These are phyloP conservation scores for Potorous gilbertii DNA, from an alignment of 2,797 vertebrate genomes.

Conservation along the genomic window DNA sequence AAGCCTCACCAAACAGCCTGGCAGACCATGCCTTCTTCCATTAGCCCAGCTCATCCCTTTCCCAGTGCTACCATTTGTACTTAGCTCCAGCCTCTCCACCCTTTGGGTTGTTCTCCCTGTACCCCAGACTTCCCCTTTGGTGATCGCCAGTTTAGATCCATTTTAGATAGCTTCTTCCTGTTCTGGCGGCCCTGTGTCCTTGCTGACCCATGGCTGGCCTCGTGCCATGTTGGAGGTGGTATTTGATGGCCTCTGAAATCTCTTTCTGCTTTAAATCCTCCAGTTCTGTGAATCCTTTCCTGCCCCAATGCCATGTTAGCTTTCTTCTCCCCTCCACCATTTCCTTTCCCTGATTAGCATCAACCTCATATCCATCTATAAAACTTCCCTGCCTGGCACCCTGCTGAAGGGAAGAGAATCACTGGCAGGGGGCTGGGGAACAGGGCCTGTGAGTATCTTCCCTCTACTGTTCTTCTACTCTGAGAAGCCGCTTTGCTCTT, in stretches of 20 bases:
- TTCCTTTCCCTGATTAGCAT: background rate
- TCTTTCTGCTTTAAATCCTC: background rate
- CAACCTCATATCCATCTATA: background rate
- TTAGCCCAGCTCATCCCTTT: background rate
- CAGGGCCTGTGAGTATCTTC: conserved; percentile 1
- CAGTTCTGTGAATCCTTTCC: background rate
- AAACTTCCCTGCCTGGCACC: background rate
- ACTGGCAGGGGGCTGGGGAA: conserved; percentile 49
- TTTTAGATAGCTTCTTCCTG: background rate
- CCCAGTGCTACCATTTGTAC: background rate
- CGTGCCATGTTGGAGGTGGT: background rate
- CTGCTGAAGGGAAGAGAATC: conserved; percentile 4
- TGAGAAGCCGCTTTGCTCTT: background rate
- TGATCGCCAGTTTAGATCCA: background rate
- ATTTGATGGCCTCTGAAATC: background rate
- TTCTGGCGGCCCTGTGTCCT: background rate
- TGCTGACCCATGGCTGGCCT: background rate
- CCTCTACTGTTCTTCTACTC: background rate
- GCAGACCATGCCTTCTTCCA: background rate
- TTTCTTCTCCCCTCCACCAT: background rate
- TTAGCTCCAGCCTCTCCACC: background rate
- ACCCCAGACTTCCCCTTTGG: background rate
- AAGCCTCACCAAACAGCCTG: background rate
- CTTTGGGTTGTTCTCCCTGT: background rate
- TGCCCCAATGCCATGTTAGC: background rate